These are phyloP conservation scores for Chaetops frenatus DNA, from an alignment of 2,113 vertebrate genomes.

Conservation along the genomic window DNA sequence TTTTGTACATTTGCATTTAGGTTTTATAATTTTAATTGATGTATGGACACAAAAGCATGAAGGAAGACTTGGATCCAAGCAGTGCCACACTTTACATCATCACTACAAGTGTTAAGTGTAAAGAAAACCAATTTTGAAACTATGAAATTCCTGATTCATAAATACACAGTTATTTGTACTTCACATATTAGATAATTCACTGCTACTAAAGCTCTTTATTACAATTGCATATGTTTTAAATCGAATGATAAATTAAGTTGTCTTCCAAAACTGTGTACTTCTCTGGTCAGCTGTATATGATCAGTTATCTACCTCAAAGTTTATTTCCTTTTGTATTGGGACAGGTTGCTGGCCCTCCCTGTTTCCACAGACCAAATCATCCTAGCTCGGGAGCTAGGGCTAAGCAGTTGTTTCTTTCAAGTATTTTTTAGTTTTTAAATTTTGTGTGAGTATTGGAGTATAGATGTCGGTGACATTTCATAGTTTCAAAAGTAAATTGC, in stretches of 20 bases:
- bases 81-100: constrained; percentile 89
- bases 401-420: constrained; percentile 84
- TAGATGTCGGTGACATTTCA: constrained; percentile 87
- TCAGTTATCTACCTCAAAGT: constrained; percentile 99
- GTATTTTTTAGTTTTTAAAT: constrained; percentile 84
- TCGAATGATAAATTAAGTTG: constrained; percentile 83
- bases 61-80: constrained; percentile 89
- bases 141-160: constrained; percentile 82
- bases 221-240: constrained; percentile 77
- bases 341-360: constrained; percentile 96
- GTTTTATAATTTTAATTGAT: constrained; percentile 84
- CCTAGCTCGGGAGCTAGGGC: constrained; percentile 93
- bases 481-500: constrained; percentile 87
- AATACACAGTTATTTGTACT: constrained; percentile 80
- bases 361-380: constrained; percentile 94
- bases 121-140: constrained; percentile 81
- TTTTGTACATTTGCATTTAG: constrained; percentile 93
- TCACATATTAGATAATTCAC: constrained; percentile 76
- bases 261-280: constrained; percentile 91
- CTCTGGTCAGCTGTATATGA: constrained; percentile 90
- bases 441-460: constrained; percentile 82
- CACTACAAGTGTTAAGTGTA: constrained; percentile 84
- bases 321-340: constrained; percentile 89
- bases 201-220: constrained; percentile 80
- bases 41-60: constrained; percentile 86